Percentiles rank a stretch among this genome's conserved stretches.
These are phyloP conservation scores for Epizoanthus fatuus DNA, from an alignment of 92 coral and sea anemone genomes.

Conservation along the genomic window DNA sequence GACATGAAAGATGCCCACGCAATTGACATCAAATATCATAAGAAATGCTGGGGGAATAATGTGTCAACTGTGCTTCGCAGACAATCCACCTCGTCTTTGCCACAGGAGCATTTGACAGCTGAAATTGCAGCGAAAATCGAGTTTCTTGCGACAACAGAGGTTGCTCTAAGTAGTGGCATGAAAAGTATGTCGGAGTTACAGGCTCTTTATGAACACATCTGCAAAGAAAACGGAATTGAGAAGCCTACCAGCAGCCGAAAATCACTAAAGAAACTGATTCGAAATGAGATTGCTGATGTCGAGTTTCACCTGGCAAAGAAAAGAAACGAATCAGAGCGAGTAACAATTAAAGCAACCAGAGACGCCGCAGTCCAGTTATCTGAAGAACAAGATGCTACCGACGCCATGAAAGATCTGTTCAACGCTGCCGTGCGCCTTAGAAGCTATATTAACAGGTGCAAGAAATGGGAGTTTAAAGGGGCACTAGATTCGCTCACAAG, in stretches of 20 bases:
- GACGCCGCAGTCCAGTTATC: slow-evolving; percentile 43
- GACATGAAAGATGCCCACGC: slow-evolving; percentile 36
- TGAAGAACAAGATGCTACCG: background rate
- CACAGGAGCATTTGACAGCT: slow-evolving; percentile 1
- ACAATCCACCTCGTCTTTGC: background rate
- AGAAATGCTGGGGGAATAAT: slow-evolving; percentile 36
- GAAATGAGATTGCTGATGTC: slow-evolving; percentile 33
- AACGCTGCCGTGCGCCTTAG: slow-evolving; percentile 14
- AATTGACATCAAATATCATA: slow-evolving; percentile 23
- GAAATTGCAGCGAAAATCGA: slow-evolving; percentile 68
- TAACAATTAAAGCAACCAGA: slow-evolving; percentile 42
- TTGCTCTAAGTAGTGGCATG: slow-evolving; percentile 53
- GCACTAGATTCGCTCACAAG: slow-evolving; percentile 26
- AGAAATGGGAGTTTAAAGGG: slow-evolving; percentile 30
- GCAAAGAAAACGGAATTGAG: slow-evolving; percentile 15
- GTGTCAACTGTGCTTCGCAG: slow-evolving; percentile 43
- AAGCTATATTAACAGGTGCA: slow-evolving; percentile 33
- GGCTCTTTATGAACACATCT: slow-evolving; percentile 23
- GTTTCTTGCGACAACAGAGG: slow-evolving; percentile 52
- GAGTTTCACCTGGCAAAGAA: slow-evolving; percentile 30
- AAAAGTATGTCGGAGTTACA: slow-evolving; percentile 38
- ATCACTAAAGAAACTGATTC: slow-evolving; percentile 35
- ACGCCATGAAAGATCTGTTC: slow-evolving; percentile 3
- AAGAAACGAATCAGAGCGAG: slow-evolving; percentile 29
- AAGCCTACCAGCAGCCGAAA: slow-evolving; percentile 25